phyloP scores from a whole-genome alignment of 2,113 vertebrate species.

The Cheilinus undulatus region DNA sequence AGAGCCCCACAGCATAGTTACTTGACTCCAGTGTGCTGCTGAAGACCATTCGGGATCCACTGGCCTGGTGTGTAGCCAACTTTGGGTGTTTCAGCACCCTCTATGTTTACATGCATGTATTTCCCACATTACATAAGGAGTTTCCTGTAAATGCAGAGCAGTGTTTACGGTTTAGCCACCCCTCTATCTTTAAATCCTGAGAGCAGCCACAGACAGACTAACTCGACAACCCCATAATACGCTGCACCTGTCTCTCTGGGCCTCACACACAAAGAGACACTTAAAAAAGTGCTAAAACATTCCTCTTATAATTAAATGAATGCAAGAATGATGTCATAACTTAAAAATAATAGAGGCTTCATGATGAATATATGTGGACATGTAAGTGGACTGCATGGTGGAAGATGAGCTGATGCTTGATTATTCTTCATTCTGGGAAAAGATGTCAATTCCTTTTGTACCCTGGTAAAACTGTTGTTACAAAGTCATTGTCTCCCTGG shows the following conservation, averaged over 20 bases:
- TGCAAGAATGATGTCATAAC: neutral
- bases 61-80: too few relatives aligned
- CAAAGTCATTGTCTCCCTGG: too few relatives aligned
- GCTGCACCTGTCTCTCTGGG: slow-evolving; percentile 47
- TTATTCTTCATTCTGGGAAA: too few relatives aligned
- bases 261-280: slow-evolving; percentile 5
- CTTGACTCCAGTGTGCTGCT: too few relatives aligned
- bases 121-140: slow-evolving; percentile 34
- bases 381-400: neutral
- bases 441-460: too few relatives aligned
- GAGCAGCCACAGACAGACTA: slow-evolving; percentile 28
- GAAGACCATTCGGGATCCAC: too few relatives aligned
- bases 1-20: too few relatives aligned
- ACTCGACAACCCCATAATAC: slow-evolving; percentile 35
- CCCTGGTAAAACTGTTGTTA: too few relatives aligned
- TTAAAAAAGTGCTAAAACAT: neutral
- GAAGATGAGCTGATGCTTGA: too few relatives aligned
- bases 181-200: slow-evolving; percentile 17
- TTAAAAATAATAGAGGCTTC: too few relatives aligned
- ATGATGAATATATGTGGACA: too few relatives aligned
- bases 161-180: slow-evolving; percentile 2
- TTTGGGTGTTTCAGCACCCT: neutral
- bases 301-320: neutral
- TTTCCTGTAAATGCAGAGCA: slow-evolving; percentile 8
- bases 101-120: neutral